Conservation (phyloP, 2,888 invertebrate genomes). For the Protonemura montana region DNA sequence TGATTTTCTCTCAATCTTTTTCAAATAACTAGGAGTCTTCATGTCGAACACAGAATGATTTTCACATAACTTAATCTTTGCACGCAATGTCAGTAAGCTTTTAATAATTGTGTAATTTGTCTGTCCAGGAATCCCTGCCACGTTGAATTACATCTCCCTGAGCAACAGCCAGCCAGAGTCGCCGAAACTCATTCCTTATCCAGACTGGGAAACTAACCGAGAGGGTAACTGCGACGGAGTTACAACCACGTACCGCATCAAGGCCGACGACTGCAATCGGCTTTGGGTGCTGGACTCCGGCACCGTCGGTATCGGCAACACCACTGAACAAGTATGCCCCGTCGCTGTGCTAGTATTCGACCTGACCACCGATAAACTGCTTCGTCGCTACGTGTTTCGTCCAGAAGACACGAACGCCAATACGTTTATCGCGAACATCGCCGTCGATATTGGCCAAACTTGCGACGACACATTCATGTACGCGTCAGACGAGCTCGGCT, state of each 20-base stretch:
- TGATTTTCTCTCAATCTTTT: background rate
- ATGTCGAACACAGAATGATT: background rate
- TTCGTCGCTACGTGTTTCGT: conserved; percentile 68
- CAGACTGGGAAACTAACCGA: conserved; percentile 76
- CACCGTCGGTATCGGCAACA: conserved; percentile 80
- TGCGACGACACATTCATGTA: conserved; percentile 83
- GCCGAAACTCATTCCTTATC: conserved; percentile 80
- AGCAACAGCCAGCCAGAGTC: conserved; percentile 65
- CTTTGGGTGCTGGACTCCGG: conserved; percentile 87
- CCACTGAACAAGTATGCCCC: conserved; percentile 79
- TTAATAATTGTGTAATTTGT: background rate
- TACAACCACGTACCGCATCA: conserved; percentile 71
- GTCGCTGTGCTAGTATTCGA: conserved; percentile 82
- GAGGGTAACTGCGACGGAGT: conserved; percentile 80
- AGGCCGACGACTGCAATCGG: conserved; percentile 77
- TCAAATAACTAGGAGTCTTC: too few relatives aligned
- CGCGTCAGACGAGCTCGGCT: conserved; percentile 83
- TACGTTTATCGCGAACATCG: conserved; percentile 87
- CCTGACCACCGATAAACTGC: conserved; percentile 73
- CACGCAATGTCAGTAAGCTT: background rate
- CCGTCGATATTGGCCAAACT: conserved; percentile 75
- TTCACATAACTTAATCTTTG: background rate
- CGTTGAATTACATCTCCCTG: conserved; percentile 79
- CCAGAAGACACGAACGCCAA: conserved; percentile 77
- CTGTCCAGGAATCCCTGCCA: conserved; percentile 76